Percentiles rank a stretch among this genome's conserved stretches.
These are phyloP conservation scores for Heliocidaris erythrogramma DNA, from an alignment of 35 echinoderm and acorn worm species.

Conservation along the genomic window DNA sequence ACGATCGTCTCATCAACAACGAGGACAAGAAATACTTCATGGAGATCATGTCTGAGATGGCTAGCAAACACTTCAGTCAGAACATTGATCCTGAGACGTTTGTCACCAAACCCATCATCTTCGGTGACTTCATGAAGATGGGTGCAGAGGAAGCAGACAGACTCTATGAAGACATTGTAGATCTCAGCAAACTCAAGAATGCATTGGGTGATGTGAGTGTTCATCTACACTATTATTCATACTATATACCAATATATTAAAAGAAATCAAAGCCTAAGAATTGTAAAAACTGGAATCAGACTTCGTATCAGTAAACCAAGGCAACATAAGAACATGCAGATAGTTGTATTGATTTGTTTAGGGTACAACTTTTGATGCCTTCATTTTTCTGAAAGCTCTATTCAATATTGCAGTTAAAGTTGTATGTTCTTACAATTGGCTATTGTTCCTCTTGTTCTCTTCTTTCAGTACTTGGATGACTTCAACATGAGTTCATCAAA, in stretches of 20 bases:
- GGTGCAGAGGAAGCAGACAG: slow-evolving; percentile 80
- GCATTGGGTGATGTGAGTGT: slow-evolving; percentile 84
- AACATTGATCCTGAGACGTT: slow-evolving; percentile 80
- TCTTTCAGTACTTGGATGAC: slow-evolving; percentile 93
- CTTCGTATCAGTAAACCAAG: background rate
- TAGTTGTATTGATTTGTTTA: background rate
- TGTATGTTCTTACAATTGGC: background rate
- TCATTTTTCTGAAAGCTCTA: background rate
- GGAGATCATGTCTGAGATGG: slow-evolving; percentile 96
- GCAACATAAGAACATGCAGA: background rate
- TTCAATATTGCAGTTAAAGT: background rate
- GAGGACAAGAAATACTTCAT: slow-evolving; percentile 98
- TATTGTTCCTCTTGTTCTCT: slow-evolving; percentile 31
- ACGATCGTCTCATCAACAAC: slow-evolving; percentile 92
- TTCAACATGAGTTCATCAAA: slow-evolving; percentile 96
- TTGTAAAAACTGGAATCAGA: no score
- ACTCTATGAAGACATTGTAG: slow-evolving; percentile 88
- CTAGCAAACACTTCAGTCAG: slow-evolving; percentile 90
- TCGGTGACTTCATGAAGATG: slow-evolving; percentile 99
- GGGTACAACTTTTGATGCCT: background rate
- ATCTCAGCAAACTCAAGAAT: slow-evolving; percentile 82
- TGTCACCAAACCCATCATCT: slow-evolving; percentile 92
- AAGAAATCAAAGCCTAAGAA: no score
- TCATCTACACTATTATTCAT: background rate
- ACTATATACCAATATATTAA: background rate